Base-by-base conservation (phyloP, 1,140 invertebrate genomes). In the Centruroides vittatus region DNA sequence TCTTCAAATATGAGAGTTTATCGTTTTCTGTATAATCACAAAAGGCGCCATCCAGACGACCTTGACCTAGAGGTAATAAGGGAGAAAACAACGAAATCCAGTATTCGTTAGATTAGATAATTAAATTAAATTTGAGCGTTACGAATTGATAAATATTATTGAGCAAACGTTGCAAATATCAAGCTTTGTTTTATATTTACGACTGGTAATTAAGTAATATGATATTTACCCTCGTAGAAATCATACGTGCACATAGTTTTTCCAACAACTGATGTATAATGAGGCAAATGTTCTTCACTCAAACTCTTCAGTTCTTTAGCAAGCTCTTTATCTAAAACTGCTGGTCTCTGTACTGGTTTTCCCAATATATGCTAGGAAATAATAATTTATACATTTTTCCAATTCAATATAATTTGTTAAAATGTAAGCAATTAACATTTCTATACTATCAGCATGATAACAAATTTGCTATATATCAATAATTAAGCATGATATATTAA, bases 161-260 rank as follows among this genome's bases (percentile, higher is more conserved):
- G 23, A 23, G 2, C 23, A 23, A 23, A 23, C 23, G 23, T 23
- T 23, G 23, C 0, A 23, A 23, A 23, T 23, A 23, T 23, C 23
- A 23, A 23, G 23, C 2, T 23, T 23, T 2, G 2, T 23, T 23
- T 23, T 23, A 23, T 23, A 23, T 23, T 23, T 6, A 41, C 3
- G 41, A 3, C 5, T 47, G 46, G 10, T 12, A 57, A 11, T 51
- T 51, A 11, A 51, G 6, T 23, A 5, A 51, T 51, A 51, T 6
- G 11, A 5, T 7, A 55, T 54, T 97, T 92, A 59, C 74, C 76
- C 76, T 99, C 95, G 74, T 98, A 98, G 74, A 98, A 98, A 73
- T 98, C 95, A 68, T 92, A 85, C 5, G 93, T 90, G 73, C 93
- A 97, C 80, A 98, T 86, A 0, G 95, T 98, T 73, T 86, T 94